Percentiles rank a stretch among this genome's conserved stretches.
These are phyloP conservation scores for Neuroscelio doddi DNA, from an alignment of 2,888 invertebrate species.

Conservation along the genomic window DNA sequence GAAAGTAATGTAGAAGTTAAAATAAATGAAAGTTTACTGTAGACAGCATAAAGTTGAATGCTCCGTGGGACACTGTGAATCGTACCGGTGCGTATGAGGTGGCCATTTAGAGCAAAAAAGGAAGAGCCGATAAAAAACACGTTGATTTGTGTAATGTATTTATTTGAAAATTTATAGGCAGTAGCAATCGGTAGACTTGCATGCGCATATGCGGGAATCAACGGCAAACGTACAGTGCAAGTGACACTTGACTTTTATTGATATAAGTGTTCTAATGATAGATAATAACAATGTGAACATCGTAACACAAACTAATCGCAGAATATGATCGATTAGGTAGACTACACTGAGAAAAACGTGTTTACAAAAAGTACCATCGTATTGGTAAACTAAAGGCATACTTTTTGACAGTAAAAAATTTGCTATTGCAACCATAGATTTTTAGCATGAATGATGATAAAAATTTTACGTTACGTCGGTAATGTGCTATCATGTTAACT, in stretches of 20 bases:
- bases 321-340: slow-evolving; percentile 59
- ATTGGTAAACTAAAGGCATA: too few relatives aligned
- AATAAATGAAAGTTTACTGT: too few relatives aligned
- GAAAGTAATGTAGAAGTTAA: background rate
- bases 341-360: too few relatives aligned
- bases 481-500: too few relatives aligned
- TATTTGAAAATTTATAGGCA: slow-evolving; percentile 36
- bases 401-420: too few relatives aligned
- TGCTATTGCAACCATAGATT: too few relatives aligned
- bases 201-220: slow-evolving; percentile 35
- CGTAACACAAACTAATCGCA: slow-evolving; percentile 56
- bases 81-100: background rate
- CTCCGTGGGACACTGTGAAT: background rate
- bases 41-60: background rate
- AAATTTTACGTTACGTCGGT: too few relatives aligned
- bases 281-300: slow-evolving; percentile 47
- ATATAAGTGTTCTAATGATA: slow-evolving; percentile 45
- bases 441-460: too few relatives aligned
- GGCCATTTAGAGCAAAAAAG: slow-evolving; percentile 1
- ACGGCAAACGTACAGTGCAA: slow-evolving; percentile 44
- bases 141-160: slow-evolving; percentile 26
- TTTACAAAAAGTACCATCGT: too few relatives aligned
- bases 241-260: slow-evolving; percentile 50
- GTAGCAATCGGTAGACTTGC: slow-evolving; percentile 47
- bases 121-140: slow-evolving; percentile 8